Base-by-base conservation (phyloP, 2,113 vertebrate species). In the Vombatus ursinus region DNA sequence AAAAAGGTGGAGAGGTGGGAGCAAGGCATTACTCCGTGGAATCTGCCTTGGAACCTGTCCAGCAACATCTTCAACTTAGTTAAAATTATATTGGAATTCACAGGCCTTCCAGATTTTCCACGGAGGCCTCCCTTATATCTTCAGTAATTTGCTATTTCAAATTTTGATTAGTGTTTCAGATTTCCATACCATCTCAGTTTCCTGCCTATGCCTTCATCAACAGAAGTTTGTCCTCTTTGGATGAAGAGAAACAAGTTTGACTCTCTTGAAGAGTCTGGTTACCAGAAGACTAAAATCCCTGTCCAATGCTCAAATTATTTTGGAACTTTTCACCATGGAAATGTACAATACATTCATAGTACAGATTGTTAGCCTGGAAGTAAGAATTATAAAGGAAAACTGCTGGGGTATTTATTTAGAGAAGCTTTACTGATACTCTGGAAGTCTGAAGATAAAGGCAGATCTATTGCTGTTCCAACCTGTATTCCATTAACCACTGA, bases 371-470 rank as follows among this genome's bases (percentile, higher is more conserved):
- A 48, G 51, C 90, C 90, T 89, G 92, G 24, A 92, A 89, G 92
- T 92, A 26, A 96, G 61, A 96, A 94, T 96, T 94, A 52, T 53
- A 91, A 96, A 89, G 68, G 89, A 54, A 95, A 96, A 95, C 54
- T 93, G 14, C 61, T 96, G 0, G 90, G 48, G 48, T 90, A 89
- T 10, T 14, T 37, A 92, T 91, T 47, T 9, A 50, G 90, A 91
- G 28, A 0, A 91, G 94, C 94, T 52, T 26, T 90, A 10, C 94
- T 91, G 95, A 97, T 92, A 52, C 26, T 92, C 51, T 90, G 92
- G 49, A 44, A 1, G 16, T 92, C 77, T 95, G 52, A 94, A 94
- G 54, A 95, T 95, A 91, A 96, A 48, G 23, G 37, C 61, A 94
- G 52, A 94, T 92, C 3, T 96, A 91, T 93, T 54, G 37, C 89